Evolutionary conservation across 2,888 invertebrate genomes (phyloP).

Genomic region (Dastarcus helophoroides): DNA sequence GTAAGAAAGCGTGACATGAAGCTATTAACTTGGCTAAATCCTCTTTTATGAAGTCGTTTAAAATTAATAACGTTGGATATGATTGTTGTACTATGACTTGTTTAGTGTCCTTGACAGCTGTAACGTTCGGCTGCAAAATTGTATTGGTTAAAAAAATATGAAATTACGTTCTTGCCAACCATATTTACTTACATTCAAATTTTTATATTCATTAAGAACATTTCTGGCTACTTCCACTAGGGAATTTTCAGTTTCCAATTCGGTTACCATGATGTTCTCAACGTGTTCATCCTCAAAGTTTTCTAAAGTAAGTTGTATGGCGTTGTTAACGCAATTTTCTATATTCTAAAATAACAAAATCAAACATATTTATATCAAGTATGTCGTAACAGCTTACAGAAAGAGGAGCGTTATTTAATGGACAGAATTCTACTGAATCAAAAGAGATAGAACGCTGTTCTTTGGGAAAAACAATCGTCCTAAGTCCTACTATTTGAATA

Average conservation of each 20-base stretch:
- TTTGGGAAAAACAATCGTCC: too few relatives aligned
- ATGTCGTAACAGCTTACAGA: too few relatives aligned
- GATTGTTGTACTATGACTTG: constrained; percentile 25
- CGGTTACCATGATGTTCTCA: constrained; percentile 27
- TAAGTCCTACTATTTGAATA: too few relatives aligned
- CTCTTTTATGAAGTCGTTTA: constrained; percentile 24
- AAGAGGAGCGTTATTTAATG: too few relatives aligned
- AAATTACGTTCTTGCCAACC: not conserved
- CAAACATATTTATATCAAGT: constrained; percentile 6
- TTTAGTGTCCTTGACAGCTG: constrained; percentile 24
- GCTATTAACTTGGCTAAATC: constrained; percentile 25
- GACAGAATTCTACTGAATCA: too few relatives aligned
- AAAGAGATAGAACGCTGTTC: too few relatives aligned
- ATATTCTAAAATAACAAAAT: too few relatives aligned
- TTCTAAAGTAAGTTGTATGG: constrained; percentile 25
- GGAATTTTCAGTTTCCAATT: constrained; percentile 25
- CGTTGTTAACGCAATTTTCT: constrained; percentile 28
- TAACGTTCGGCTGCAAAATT: constrained; percentile 26
- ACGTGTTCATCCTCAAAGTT: constrained; percentile 25
- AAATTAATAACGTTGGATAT: constrained; percentile 28
- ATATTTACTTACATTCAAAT: constrained; percentile 25
- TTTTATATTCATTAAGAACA: constrained; percentile 24
- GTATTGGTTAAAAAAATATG: not conserved
- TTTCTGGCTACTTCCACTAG: constrained; percentile 22
- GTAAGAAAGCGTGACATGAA: constrained; percentile 25